Conservation (phyloP, 2,888 invertebrate species). For the Rhagium mordax region DNA sequence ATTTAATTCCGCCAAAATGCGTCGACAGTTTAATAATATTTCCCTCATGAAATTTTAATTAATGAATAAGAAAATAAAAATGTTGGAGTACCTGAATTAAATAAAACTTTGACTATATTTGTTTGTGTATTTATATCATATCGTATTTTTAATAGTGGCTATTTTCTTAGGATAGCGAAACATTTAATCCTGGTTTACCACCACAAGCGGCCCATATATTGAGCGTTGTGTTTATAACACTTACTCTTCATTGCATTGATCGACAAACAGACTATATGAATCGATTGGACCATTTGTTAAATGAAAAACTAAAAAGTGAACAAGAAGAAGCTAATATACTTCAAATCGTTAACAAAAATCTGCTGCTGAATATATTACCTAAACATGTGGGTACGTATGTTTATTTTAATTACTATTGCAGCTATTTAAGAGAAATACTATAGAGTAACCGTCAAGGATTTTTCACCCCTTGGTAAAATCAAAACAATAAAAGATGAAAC, state of each 20-base stretch:
- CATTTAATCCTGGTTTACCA: slow-evolving; percentile 80
- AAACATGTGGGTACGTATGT: slow-evolving; percentile 86
- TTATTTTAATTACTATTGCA: neutral
- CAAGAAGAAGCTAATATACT: slow-evolving; percentile 90
- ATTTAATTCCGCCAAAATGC: too few relatives aligned
- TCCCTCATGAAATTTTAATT: too few relatives aligned
- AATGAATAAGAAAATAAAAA: too few relatives aligned
- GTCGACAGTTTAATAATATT: too few relatives aligned
- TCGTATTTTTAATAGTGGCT: slow-evolving; percentile 4
- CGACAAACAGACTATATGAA: slow-evolving; percentile 92
- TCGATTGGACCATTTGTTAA: slow-evolving; percentile 86
- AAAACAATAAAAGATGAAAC: too few relatives aligned
- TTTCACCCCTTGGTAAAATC: too few relatives aligned
- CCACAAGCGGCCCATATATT: slow-evolving; percentile 82
- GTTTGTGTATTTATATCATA: too few relatives aligned
- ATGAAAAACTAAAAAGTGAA: slow-evolving; percentile 83
- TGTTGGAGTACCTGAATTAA: too few relatives aligned
- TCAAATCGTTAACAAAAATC: slow-evolving; percentile 88
- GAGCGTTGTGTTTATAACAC: slow-evolving; percentile 80
- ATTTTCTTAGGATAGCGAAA: slow-evolving; percentile 74
- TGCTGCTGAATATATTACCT: slow-evolving; percentile 94
- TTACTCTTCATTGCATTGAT: slow-evolving; percentile 88
- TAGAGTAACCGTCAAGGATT: too few relatives aligned
- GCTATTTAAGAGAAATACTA: too few relatives aligned
- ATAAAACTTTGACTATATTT: too few relatives aligned